These are phyloP conservation scores for Brachionus manjavacas DNA, from an alignment of 1,140 invertebrate genomes.

Conservation along the genomic window DNA sequence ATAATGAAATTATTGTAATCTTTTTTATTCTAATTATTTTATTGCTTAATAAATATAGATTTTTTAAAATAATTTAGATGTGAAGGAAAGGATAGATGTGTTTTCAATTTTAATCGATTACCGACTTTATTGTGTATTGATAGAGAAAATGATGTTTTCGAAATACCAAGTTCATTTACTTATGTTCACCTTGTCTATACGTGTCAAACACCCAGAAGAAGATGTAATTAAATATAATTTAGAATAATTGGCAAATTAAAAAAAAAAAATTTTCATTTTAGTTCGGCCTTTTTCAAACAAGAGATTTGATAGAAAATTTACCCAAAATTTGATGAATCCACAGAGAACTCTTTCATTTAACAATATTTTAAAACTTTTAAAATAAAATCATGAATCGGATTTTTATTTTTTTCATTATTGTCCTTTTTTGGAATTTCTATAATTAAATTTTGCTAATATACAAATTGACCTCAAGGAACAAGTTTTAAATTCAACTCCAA, in stretches of 20 bases:
- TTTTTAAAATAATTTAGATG: neutral
- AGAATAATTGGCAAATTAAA: neutral
- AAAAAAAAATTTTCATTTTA: neutral
- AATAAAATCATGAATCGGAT: neutral
- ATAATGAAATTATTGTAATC: neutral
- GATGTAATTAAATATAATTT: neutral
- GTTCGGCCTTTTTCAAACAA: constrained; percentile 33
- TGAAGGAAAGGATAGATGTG: neutral
- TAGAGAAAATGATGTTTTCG: neutral
- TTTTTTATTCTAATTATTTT: neutral
- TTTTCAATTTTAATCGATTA: constrained; percentile 2
- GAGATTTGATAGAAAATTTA: constrained; percentile 9
- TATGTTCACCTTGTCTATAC: neutral
- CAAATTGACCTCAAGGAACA: no score
- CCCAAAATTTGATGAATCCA: neutral
- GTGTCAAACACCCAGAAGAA: constrained; percentile 12
- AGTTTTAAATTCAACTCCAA: no score
- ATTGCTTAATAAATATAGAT: neutral
- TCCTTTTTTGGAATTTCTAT: no score
- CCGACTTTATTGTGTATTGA: neutral
- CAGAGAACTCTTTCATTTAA: neutral
- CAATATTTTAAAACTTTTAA: neutral
- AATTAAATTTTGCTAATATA: no score
- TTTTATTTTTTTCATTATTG: neutral
- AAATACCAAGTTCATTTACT: neutral